Conservation (phyloP, 2,888 invertebrate genomes). For the Drepana falcataria region DNA sequence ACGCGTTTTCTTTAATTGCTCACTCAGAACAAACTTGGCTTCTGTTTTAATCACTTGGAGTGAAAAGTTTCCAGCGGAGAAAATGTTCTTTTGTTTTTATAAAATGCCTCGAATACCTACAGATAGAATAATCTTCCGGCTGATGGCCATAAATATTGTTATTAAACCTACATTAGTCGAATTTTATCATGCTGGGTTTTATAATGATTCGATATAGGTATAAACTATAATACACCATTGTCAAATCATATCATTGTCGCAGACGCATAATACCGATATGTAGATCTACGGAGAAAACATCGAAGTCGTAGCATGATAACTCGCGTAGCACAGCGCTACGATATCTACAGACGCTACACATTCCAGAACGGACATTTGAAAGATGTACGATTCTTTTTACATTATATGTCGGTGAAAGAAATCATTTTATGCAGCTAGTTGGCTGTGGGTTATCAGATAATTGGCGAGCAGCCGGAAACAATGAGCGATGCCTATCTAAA, state of each 20-base stretch:
- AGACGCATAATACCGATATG: too few relatives aligned
- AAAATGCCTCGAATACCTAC: constrained; percentile 1
- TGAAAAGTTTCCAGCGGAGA: constrained; percentile 40
- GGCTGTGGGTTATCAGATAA: constrained; percentile 17
- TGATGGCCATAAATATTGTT: neutral
- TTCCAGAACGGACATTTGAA: too few relatives aligned
- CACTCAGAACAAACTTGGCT: constrained; percentile 53
- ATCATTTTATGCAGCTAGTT: neutral
- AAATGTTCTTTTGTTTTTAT: constrained; percentile 29
- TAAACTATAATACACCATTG: too few relatives aligned
- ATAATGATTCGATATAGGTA: too few relatives aligned
- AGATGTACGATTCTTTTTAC: too few relatives aligned
- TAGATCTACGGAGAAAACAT: too few relatives aligned
- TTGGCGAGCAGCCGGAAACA: constrained; percentile 45
- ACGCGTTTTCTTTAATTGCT: constrained; percentile 53
- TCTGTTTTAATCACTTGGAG: constrained; percentile 54
- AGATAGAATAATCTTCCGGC: neutral
- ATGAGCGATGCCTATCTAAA: constrained; percentile 72
- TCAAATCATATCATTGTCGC: too few relatives aligned
- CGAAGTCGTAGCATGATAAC: too few relatives aligned
- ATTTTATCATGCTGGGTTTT: too few relatives aligned
- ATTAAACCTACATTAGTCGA: neutral
- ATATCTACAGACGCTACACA: too few relatives aligned
- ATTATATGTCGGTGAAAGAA: too few relatives aligned
- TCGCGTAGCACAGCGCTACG: too few relatives aligned